phyloP scores from a whole-genome alignment of 2,888 invertebrate genomes.

The Sipunculus nudus region DNA sequence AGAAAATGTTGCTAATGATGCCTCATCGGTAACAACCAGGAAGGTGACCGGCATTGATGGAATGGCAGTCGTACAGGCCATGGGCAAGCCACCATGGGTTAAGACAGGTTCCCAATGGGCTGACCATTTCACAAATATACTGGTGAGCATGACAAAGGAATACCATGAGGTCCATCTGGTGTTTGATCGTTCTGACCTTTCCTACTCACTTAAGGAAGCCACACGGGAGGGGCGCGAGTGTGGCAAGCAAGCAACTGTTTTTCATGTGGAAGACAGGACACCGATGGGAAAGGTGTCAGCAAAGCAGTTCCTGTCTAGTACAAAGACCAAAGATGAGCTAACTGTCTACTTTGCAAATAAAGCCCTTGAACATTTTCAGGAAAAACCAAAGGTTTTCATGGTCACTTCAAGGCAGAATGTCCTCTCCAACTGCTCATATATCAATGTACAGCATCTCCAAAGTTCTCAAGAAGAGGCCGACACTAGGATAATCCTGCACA shows the following conservation, averaged over 20 bases:
- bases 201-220: not conserved
- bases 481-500: not conserved
- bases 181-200: not conserved
- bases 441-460: not conserved
- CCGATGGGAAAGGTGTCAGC: not conserved
- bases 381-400: not conserved
- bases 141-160: not conserved
- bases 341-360: not conserved
- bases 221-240: not conserved
- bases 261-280: not conserved
- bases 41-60: not conserved
- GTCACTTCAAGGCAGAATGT: not conserved
- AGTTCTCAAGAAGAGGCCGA: slow-evolving; percentile 5
- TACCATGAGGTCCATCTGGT: not conserved
- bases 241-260: not conserved
- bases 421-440: not conserved
- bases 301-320: not conserved
- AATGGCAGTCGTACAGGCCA: slow-evolving; percentile 2
- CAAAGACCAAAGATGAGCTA: not conserved
- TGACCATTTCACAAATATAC: not conserved
- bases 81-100: not conserved
- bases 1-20: no score
- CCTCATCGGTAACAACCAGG: not conserved
- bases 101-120: not conserved
- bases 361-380: not conserved